Evolutionary conservation across 2,888 invertebrate genomes (phyloP), one percentile per base, ranked within the genome.

Genomic region (Furcula furcula): DNA sequence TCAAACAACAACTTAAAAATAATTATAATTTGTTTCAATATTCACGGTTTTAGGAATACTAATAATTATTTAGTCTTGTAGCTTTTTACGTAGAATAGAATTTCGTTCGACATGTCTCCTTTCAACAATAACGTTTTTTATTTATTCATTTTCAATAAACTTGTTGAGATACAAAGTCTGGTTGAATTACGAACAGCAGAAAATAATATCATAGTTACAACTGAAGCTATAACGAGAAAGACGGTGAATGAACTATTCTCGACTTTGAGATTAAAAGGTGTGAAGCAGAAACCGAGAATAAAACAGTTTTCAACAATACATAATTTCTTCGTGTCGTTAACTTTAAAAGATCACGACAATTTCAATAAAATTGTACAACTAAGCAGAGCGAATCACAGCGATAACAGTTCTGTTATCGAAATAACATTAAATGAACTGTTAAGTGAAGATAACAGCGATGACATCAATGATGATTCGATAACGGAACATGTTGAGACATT

Each of bases 201-300:
- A 45, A 58, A 64, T 5, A 56, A 59, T 29, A 51, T 40, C 18
- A 69, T 70, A 13, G 14, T 51, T 29, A 32, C 18, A 19, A 63
- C 71, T 10, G 74, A 73, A 32, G 38, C 43, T 4, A 44, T 48
- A 4, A 52, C 76, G 28, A 61, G 64, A 11, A 47, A 60, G n/a
- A 66, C 62, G 2, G 57, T 69, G 1, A 75, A 76, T 34, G 46
- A 59, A 27, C 33, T 84, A 31, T 77, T 84, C 42, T 40, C 50
- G 7, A 46, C 20, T 31, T 47, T 83, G 0, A 65, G 62, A 36
- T 36, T 78, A 4, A 55, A 50, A 27, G 46, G 41, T 20, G 34
- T 43, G 1, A 55, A 57, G 19, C 42, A 53, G 9, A 65, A 55
- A 22, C 41, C 49, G 2, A 68, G 48, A 33, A 42, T 75, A 9